Conservation (phyloP, 2,888 invertebrate genomes). For the Dasypogon diadema region DNA sequence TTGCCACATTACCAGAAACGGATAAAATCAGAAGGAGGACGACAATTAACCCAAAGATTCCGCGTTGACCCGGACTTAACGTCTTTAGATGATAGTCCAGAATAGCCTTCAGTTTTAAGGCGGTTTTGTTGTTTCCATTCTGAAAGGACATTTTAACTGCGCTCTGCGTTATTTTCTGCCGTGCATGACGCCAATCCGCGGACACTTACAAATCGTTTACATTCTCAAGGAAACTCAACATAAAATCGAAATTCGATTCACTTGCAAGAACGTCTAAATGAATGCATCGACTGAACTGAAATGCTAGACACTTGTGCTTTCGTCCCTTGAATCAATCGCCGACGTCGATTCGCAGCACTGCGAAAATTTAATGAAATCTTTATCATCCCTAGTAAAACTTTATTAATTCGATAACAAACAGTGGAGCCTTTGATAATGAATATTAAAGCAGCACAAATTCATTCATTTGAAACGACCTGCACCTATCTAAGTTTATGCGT, state of each 20-base stretch:
- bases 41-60: conserved; percentile 34
- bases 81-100: conserved; percentile 37
- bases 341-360: not conserved
- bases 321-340: not conserved
- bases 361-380: conserved; percentile 10
- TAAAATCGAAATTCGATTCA: no score
- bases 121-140: not conserved
- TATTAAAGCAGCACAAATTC: conserved; percentile 8
- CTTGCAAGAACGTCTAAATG: no score
- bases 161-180: no score
- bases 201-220: no score
- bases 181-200: no score
- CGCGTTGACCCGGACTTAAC: conserved; percentile 19
- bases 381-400: conserved; percentile 12
- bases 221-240: no score
- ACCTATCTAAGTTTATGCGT: not conserved
- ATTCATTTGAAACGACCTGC: not conserved
- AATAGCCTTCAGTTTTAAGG: not conserved
- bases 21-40: conserved; percentile 51
- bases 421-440: conserved; percentile 7
- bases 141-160: no score
- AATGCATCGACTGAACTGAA: no score
- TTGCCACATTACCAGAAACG: conserved; percentile 57
- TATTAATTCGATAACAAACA: conserved; percentile 28
- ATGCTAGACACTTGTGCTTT: no score